Base-by-base conservation (phyloP, 2,888 invertebrate species). In the Cantharis rufa region DNA sequence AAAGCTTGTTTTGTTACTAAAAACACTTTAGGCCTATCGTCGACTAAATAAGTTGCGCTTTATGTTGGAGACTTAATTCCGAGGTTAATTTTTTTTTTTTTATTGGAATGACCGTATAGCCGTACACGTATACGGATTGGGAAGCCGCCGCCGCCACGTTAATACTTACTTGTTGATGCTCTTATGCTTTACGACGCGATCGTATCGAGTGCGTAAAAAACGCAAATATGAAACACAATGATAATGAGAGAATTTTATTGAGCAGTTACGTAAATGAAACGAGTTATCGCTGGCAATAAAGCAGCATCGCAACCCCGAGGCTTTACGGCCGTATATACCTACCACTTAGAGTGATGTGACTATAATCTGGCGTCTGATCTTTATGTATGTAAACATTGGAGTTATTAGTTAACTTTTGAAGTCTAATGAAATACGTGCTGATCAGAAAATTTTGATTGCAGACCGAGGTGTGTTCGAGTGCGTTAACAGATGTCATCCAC, bases 401-500 rank as follows among this genome's bases (percentile, higher is more conserved):
- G 76, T 78, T 80, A 80, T 80, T 79, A 80, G 79, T 78, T 80
- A 80, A 80, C 79, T 80, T 79, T 75, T 73, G 77, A 80, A 79
- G 76, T 76, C 77, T 80, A 80, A 80, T 80, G 80, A 80, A 80
- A 80, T 80, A 80, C 80, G 80, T 80, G 80, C 78, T 77, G 80
- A 80, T 78, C 77, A 72, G 77, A 75, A 74, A 74, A 69, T 74
- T 78, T 69, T 78, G 78, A 74, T 93, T 93, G 18, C 92, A 98
- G 97, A 93, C 94, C 84, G 98, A 98, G 89, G 93, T 98, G 82
- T 96, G 97, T 88, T 93, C 96, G 80, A 94, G 95, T 84, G 96
- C 97, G 71, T 90, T 98, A 83, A 95, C 96, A 78, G 98, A 98
- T 88, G 96, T 98, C 84, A 95, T 98, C 83, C 97, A 97, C 86